Conservation (phyloP, 2,113 vertebrate species). For the Beaufortia kweichowensis region DNA sequence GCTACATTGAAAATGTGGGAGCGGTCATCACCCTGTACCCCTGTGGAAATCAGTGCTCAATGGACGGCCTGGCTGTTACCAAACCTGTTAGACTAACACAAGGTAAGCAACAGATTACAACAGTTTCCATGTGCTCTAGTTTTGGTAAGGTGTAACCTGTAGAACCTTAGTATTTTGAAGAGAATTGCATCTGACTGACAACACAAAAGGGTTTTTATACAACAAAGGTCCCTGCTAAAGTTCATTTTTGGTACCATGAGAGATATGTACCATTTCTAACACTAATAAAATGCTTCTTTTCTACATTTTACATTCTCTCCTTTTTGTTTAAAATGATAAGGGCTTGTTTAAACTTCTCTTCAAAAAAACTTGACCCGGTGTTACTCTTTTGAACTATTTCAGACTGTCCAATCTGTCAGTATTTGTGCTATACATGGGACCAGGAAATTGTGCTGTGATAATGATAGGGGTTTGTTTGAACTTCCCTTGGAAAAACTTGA, state of each 20-base stretch:
- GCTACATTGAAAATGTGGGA: slow-evolving; percentile 85
- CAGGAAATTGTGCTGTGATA: slow-evolving; percentile 24
- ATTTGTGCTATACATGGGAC: slow-evolving; percentile 10
- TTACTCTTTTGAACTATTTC: slow-evolving; percentile 30
- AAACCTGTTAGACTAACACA: slow-evolving; percentile 85
- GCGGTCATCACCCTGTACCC: slow-evolving; percentile 87
- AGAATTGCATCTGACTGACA: neutral
- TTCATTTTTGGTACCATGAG: neutral
- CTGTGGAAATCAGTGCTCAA: slow-evolving; percentile 84
- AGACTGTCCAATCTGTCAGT: slow-evolving; percentile 13
- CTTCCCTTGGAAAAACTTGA: slow-evolving; percentile 26
- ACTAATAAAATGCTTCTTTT: neutral
- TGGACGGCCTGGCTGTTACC: slow-evolving; percentile 78
- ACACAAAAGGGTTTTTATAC: neutral
- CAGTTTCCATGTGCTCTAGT: neutral
- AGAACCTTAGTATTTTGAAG: neutral
- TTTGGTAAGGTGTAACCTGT: neutral
- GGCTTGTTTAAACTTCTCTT: slow-evolving; percentile 35
- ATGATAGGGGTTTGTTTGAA: slow-evolving; percentile 29
- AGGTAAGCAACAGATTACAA: slow-evolving; percentile 73
- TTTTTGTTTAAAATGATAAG: slow-evolving; percentile 9
- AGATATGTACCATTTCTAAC: neutral
- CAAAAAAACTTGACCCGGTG: slow-evolving; percentile 24
- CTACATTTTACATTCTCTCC: neutral
- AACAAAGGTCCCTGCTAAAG: neutral